phyloP scores from a whole-genome alignment of 2,888 invertebrate species.

The Caenorhabditis becei region DNA sequence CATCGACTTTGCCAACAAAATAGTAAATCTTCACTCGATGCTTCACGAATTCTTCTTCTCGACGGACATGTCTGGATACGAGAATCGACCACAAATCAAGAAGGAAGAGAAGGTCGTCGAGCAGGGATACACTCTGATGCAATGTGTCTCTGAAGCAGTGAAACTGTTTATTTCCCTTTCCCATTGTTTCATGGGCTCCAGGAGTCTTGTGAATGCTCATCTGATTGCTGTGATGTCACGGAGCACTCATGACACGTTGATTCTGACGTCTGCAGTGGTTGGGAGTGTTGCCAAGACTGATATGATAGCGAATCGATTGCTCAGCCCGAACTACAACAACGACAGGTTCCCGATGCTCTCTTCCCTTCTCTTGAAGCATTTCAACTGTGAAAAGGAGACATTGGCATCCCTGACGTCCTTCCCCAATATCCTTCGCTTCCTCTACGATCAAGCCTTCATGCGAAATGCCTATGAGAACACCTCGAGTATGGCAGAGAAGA shows the following conservation, averaged over 20 bases:
- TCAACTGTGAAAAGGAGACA: slow-evolving; percentile 58
- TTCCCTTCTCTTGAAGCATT: slow-evolving; percentile 90
- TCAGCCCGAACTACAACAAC: slow-evolving; percentile 22
- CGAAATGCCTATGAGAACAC: slow-evolving; percentile 37
- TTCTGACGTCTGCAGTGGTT: slow-evolving; percentile 62
- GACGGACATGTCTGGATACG: slow-evolving; percentile 36
- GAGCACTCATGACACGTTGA: slow-evolving; percentile 8
- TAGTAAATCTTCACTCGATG: slow-evolving; percentile 49
- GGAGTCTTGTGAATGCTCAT: slow-evolving; percentile 59
- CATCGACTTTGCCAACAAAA: slow-evolving; percentile 55
- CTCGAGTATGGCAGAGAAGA: slow-evolving; percentile 64
- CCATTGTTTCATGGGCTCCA: slow-evolving; percentile 95
- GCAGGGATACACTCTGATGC: slow-evolving; percentile 39
- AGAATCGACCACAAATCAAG: slow-evolving; percentile 26
- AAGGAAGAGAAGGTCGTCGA: slow-evolving; percentile 38
- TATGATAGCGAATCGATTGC: slow-evolving; percentile 39
- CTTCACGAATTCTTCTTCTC: slow-evolving; percentile 55
- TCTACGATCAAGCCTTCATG: slow-evolving; percentile 75
- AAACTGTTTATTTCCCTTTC: slow-evolving; percentile 93
- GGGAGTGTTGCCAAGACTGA: slow-evolving; percentile 62
- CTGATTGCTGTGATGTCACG: slow-evolving; percentile 61
- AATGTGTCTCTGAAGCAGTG: slow-evolving; percentile 88
- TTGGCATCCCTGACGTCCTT: slow-evolving; percentile 67
- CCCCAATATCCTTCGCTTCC: slow-evolving; percentile 73
- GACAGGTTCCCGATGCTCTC: slow-evolving; percentile 84